Evolutionary conservation across 2,797 vertebrate species (phyloP), one percentile per base, ranked within the genome.

Genomic region (Austrolebias charrua): DNA sequence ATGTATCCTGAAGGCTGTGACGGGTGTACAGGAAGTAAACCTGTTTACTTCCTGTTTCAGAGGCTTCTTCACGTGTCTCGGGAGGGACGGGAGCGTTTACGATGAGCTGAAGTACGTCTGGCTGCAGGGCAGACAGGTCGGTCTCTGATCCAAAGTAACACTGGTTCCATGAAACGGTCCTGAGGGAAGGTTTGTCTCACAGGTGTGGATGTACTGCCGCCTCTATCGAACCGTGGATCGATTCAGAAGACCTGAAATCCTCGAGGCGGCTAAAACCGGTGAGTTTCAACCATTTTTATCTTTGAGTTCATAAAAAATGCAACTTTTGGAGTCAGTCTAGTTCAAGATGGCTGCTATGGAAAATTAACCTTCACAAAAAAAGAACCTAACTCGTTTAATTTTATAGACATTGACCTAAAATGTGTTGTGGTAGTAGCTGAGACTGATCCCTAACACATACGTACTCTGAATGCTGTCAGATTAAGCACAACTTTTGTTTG

Each of bases 161-260:
- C 7, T 2, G 10, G 5, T 11, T 28, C 9, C 2, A 0, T 35
- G 43, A 50, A 44, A 19, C 18, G 11, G 38, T 42, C 33, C 10
- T 48, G 45, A 47, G 1, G 10, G 19, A 61, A 10, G n/a, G 2
- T 1, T 50, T n/a, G n/a, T 50, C 6, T 68, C 42, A 5, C 79
- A 97, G 95, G 95, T 97, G 1, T 97, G 95, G 95, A 95, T 94
- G 93, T 96, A 96, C 49, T 94, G 95, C 66, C 93, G 90, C 10
- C 84, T 97, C 24, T 97, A 96, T 76, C 88, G 93, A 43, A 94
- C 90, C 15, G 50, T 95, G 62, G 83, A 92, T 29, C 92, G 95
- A 29, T 97, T 95, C 82, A 91, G 10, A 57, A 88, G 46, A 52
- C 88, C 92, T 1, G 93, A 95, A 55, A 90, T 97, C 55, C 90